Conservation (phyloP, 2,888 invertebrate genomes). For the Crepidodera aurea region DNA sequence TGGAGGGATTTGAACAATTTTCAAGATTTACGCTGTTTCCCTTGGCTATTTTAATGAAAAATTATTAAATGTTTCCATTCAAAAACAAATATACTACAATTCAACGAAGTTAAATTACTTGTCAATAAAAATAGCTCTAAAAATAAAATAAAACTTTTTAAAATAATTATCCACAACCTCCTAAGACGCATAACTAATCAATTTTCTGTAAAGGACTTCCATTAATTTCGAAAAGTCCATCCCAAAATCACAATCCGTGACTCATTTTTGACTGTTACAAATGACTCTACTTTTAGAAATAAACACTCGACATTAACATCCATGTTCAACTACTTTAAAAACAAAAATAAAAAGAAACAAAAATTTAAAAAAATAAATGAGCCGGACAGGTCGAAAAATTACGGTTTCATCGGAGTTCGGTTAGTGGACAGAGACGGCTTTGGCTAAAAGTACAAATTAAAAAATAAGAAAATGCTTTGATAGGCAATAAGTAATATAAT, state of each 20-base stretch:
- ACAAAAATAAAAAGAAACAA: slow-evolving; percentile 18
- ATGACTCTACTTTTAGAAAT: slow-evolving; percentile 30
- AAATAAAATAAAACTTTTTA: not conserved
- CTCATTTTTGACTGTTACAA: slow-evolving; percentile 33
- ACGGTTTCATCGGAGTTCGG: not conserved
- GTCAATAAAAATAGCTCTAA: not conserved
- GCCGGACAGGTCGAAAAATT: not conserved
- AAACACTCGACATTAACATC: slow-evolving; percentile 29
- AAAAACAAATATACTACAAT: too few relatives aligned
- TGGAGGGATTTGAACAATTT: too few relatives aligned
- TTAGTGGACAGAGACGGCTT: not conserved
- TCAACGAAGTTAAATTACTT: too few relatives aligned
- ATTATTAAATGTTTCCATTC: too few relatives aligned
- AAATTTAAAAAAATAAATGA: slow-evolving; percentile 6
- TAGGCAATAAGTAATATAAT: too few relatives aligned
- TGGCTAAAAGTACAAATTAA: too few relatives aligned
- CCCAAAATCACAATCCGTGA: slow-evolving; percentile 26
- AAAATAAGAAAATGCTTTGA: too few relatives aligned
- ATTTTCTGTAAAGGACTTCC: slow-evolving; percentile 4
- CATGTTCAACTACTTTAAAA: slow-evolving; percentile 23
- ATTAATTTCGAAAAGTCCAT: slow-evolving; percentile 26
- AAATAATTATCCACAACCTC: slow-evolving; percentile 15
- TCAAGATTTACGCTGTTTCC: too few relatives aligned
- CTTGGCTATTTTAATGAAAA: too few relatives aligned
- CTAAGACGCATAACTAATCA: slow-evolving; percentile 21